Evolutionary conservation across 2,797 vertebrate species (phyloP).

Genomic region (Diplodus sargus): DNA sequence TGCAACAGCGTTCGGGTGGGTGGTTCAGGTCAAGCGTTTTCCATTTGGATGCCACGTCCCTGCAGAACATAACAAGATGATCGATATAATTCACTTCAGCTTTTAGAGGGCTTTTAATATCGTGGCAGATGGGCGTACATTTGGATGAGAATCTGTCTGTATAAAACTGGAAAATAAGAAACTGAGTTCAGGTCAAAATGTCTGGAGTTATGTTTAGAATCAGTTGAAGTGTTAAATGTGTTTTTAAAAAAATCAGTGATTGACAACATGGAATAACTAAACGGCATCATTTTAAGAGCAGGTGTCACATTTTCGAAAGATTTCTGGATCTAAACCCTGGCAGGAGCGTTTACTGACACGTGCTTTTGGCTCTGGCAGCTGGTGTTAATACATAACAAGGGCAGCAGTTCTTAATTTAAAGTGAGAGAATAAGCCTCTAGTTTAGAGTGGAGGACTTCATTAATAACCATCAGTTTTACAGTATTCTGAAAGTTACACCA

Average conservation of each 20-base stretch:
- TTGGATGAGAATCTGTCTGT: background rate
- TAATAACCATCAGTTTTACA: background rate
- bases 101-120: no score
- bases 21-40: no score
- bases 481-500: background rate
- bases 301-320: conserved; percentile 1
- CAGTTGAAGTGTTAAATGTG: background rate
- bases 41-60: no score
- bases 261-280: conserved; percentile 27
- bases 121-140: no score
- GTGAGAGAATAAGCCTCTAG: background rate
- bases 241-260: conserved; percentile 15
- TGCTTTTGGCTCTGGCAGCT: conserved; percentile 25
- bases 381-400: conserved; percentile 17
- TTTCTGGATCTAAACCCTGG: conserved; percentile 23
- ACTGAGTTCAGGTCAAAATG: background rate
- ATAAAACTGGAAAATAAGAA: background rate
- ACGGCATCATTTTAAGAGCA: conserved; percentile 10
- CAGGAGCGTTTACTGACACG: conserved; percentile 1
- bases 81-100: no score
- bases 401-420: background rate
- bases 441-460: background rate
- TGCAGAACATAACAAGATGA: no score
- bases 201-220: background rate
- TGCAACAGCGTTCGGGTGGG: no score